Conservation (phyloP, 2,113 vertebrate genomes). For the Osmerus eperlanus region DNA sequence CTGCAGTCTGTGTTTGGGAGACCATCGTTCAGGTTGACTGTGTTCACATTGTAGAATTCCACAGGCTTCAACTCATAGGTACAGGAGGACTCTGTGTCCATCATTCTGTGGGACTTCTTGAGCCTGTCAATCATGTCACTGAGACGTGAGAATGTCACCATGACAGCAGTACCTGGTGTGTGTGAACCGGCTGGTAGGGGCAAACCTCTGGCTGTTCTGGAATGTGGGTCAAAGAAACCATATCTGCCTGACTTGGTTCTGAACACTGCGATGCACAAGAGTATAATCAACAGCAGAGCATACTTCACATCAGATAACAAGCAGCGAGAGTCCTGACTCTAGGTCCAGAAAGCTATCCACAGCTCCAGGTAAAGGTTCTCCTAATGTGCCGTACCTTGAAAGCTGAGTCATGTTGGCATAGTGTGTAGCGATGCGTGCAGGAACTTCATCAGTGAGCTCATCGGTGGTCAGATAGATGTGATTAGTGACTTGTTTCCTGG, state of each 20-base stretch:
- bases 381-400: not conserved
- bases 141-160: not conserved
- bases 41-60: not conserved
- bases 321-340: not conserved
- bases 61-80: not conserved
- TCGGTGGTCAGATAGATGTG: not conserved
- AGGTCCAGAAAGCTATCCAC: not conserved
- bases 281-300: not conserved
- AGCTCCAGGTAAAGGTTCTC: not conserved
- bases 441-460: not conserved
- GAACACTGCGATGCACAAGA: not conserved
- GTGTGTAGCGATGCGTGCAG: not conserved
- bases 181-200: not conserved
- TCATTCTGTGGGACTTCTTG: not conserved
- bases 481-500: not conserved
- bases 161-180: constrained; percentile 8
- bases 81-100: not conserved
- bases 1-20: not conserved
- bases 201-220: constrained; percentile 3
- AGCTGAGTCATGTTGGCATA: not conserved
- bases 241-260: constrained; percentile 1
- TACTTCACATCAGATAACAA: constrained; percentile 14
- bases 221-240: constrained; percentile 3
- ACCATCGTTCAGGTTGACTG: not conserved
- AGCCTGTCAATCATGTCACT: not conserved